Percentiles rank a stretch among this genome's conserved stretches.
Conservation (phyloP, 2,797 vertebrate genomes). For the Coreius guichenoti region DNA sequence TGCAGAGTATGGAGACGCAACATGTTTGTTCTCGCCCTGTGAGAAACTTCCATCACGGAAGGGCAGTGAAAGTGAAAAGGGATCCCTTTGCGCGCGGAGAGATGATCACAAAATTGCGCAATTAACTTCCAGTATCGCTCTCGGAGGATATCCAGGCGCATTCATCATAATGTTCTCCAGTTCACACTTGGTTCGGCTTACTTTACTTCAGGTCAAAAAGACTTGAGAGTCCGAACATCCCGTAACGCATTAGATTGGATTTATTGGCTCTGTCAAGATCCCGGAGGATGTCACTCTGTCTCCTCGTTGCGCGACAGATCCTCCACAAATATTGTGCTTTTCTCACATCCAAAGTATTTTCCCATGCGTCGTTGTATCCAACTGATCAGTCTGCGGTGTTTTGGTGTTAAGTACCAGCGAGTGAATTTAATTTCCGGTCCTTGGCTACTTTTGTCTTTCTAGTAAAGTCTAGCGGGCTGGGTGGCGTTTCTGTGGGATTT, state of each 20-base stretch:
- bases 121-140: slow-evolving; percentile 46
- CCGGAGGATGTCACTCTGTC: not conserved
- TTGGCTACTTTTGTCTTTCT: slow-evolving; percentile 32
- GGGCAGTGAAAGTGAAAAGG: slow-evolving; percentile 12
- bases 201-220: slow-evolving; percentile 13
- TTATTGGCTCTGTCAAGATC: not conserved
- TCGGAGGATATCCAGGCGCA: slow-evolving; percentile 11
- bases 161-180: slow-evolving; percentile 25
- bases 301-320: slow-evolving; percentile 27
- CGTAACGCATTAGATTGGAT: not conserved
- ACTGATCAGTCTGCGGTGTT: not conserved
- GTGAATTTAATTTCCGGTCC: slow-evolving; percentile 1
- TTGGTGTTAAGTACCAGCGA: not conserved
- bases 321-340: slow-evolving; percentile 23
- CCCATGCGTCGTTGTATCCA: slow-evolving; percentile 4
- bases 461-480: slow-evolving; percentile 30
- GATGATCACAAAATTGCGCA: slow-evolving; percentile 41
- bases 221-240: slow-evolving; percentile 26
- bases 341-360: slow-evolving; percentile 21
- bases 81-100: slow-evolving; percentile 14
- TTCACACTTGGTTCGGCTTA: slow-evolving; percentile 14
- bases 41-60: slow-evolving; percentile 58
- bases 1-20: slow-evolving; percentile 75
- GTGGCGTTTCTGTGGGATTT: slow-evolving; percentile 15
- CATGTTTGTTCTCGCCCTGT: slow-evolving; percentile 75